Base-by-base conservation (phyloP, 2,888 invertebrate genomes). In the Hololepta plana region DNA sequence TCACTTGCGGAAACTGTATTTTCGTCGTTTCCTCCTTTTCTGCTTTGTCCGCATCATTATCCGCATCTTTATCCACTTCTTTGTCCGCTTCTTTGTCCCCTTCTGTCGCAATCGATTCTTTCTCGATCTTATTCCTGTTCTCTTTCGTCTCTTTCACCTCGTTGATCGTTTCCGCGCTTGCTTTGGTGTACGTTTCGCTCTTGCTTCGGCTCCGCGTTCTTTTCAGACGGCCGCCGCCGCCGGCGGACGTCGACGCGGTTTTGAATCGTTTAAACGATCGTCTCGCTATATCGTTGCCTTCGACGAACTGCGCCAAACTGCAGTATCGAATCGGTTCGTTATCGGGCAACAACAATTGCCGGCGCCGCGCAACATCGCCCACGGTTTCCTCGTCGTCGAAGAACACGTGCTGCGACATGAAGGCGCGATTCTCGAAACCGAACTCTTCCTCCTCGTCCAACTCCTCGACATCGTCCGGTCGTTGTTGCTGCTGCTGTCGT, bases 271-370 rank as follows among this genome's bases (percentile, higher is more conserved):
- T 75, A 46, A 81, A 77, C 3, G 81, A 81, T 46, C 70, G 67
- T 23, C 80, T 62, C 1, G 75, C 79, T 32, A 84, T 82, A 47
- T 84, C 82, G 49, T 68, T 81, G 11, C 80, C 81, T 53, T 81
- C 81, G 32, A 75, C 76, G 43, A 81, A 81, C 38, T 79, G 72
- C 2, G 82, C 82, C 41, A 84, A 55, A 43, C 80, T 80, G 48
- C 80, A 80, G 44, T 72, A 76, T 36, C 70, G 72, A 23, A 67
- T 63, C 28, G 70, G 67, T 34, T 62, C 62, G 5, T 32, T 28
- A 31, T 62, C 62, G 8, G n/a, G n/a, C n/a, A n/a, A n/a, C n/a
- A n/a, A n/a, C n/a, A n/a, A n/a, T n/a, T n/a, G n/a, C n/a, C n/a
- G n/a, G n/a, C n/a, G n/a, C n/a, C n/a, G n/a, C n/a, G n/a, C n/a